A percentile compares a stretch with the other conserved stretches of the same genome.
Conservation (phyloP, 2,888 invertebrate species). For the Cepaea hortensis region DNA sequence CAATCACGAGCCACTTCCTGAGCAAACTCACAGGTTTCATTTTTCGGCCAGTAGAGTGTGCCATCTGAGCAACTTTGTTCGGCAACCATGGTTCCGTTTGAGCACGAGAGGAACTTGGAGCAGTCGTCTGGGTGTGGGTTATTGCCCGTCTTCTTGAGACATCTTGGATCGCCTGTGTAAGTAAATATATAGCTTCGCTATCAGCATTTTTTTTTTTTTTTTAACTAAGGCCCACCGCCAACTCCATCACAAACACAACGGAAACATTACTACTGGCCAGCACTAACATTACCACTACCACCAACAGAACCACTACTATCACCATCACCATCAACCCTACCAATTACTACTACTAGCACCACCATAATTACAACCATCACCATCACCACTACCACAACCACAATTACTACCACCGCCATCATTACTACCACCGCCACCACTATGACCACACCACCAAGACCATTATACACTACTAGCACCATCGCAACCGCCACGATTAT, state of each 20-base stretch:
- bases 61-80: constrained; percentile 59
- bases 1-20: constrained; percentile 55
- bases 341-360: too few relatives aligned
- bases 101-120: constrained; percentile 58
- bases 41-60: constrained; percentile 57
- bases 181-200: neutral
- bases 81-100: constrained; percentile 59
- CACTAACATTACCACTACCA: too few relatives aligned
- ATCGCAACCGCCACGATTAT: too few relatives aligned
- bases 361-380: too few relatives aligned
- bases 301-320: too few relatives aligned
- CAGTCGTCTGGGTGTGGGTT: constrained; percentile 61
- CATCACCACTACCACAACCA: too few relatives aligned
- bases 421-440: too few relatives aligned
- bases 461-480: too few relatives aligned
- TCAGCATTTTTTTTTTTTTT: too few relatives aligned
- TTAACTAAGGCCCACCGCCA: neutral
- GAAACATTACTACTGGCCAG: neutral
- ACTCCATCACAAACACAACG: neutral
- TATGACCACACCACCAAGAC: too few relatives aligned
- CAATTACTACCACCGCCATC: too few relatives aligned
- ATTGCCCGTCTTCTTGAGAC: constrained; percentile 58
- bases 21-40: constrained; percentile 59
- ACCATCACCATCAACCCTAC: too few relatives aligned
- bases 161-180: constrained; percentile 56